Percentiles rank a stretch among this genome's conserved stretches.
Conservation (phyloP, 2,888 invertebrate genomes). For the Aricia artaxerxes region DNA sequence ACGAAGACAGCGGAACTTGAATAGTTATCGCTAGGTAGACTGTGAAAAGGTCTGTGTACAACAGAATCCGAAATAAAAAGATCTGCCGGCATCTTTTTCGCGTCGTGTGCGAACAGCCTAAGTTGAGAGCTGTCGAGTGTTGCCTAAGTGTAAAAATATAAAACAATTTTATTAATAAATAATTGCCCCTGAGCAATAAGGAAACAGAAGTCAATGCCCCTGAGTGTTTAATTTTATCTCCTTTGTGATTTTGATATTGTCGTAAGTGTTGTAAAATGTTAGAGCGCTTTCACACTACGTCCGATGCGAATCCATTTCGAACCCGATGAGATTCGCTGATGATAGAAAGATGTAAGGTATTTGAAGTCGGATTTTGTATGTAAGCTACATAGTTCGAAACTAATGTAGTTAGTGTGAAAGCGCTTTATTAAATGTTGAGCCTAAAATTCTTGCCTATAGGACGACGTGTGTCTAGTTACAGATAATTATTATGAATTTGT, state of each 20-base stretch:
- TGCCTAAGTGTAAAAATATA: no score
- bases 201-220: not conserved
- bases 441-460: not conserved
- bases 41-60: no score
- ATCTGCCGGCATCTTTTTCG: no score
- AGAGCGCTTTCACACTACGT: not conserved
- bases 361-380: no score
- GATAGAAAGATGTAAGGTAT: not conserved
- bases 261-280: not conserved
- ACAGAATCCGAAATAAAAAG: no score
- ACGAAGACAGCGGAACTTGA: no score
- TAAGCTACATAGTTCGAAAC: no score
- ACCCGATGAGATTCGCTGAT: not conserved
- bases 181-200: not conserved
- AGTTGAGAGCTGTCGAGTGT: no score
- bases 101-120: no score
- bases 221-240: not conserved
- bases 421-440: not conserved
- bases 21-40: no score
- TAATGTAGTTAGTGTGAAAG: no score
- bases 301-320: not conserved
- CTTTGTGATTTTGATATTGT: constrained; percentile 1
- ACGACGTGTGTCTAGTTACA: not conserved
- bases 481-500: not conserved
- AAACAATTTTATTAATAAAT: not conserved